These are phyloP conservation scores for Myrmecobius fasciatus DNA, from an alignment of 2,113 vertebrate genomes.

Conservation along the genomic window DNA sequence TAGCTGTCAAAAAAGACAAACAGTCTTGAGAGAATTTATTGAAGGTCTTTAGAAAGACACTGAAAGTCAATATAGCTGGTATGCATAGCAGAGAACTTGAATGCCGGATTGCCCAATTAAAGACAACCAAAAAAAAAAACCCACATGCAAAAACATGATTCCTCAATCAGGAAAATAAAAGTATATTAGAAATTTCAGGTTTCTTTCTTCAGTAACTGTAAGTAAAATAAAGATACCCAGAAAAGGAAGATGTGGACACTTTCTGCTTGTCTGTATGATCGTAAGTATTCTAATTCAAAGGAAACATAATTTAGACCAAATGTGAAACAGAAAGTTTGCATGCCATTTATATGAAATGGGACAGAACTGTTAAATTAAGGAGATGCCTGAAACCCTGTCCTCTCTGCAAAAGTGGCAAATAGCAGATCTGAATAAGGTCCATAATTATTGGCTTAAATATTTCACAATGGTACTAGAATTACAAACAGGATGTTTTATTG, in stretches of 20 bases:
- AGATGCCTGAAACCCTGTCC: neutral
- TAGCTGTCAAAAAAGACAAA: neutral
- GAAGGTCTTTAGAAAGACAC: neutral
- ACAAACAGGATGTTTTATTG: neutral
- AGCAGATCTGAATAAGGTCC: neutral
- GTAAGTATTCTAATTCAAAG: neutral
- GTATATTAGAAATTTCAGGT: neutral
- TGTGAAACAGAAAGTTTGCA: neutral
- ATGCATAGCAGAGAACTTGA: neutral
- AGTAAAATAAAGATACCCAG: neutral
- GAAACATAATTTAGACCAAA: neutral
- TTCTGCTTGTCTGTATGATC: neutral
- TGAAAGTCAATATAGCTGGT: neutral
- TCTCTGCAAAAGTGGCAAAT: neutral
- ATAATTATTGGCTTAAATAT: neutral
- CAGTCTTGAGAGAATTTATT: neutral
- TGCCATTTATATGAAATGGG: neutral
- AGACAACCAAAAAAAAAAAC: neutral
- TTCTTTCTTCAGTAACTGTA: neutral
- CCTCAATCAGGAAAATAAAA: neutral
- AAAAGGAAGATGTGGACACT: neutral
- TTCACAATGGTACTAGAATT: neutral
- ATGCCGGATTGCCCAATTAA: neutral
- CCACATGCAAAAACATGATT: neutral
- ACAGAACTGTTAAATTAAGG: neutral